phyloP scores from a whole-genome alignment of 2,113 vertebrate species.

The Nematolebias whitei region DNA sequence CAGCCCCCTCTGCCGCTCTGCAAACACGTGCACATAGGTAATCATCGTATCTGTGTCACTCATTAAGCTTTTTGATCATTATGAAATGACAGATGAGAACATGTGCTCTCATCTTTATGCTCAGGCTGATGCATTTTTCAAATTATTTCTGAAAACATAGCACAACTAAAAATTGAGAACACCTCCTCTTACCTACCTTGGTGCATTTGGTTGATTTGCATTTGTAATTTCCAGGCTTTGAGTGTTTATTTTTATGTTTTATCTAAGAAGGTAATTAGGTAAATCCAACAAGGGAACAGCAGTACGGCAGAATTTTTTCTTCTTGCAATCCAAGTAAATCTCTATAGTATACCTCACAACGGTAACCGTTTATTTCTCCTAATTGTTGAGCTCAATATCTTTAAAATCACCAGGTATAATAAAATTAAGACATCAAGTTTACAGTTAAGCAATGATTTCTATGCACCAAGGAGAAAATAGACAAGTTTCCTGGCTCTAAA shows the following conservation, averaged over 20 bases:
- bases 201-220: neutral
- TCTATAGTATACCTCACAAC: no score
- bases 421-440: no score
- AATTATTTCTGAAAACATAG: conserved; percentile 35
- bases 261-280: conserved; percentile 1
- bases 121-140: conserved; percentile 56
- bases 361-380: no score
- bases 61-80: conserved; percentile 73
- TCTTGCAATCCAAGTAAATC: neutral
- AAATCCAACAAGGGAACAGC: neutral
- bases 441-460: no score
- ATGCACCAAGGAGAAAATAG: no score
- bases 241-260: conserved; percentile 3
- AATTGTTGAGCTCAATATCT: no score
- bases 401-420: no score
- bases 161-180: conserved; percentile 16
- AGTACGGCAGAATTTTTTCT: neutral
- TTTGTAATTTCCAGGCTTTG: neutral
- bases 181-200: conserved; percentile 6
- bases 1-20: conserved; percentile 54
- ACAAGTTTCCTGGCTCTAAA: no score
- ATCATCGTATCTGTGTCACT: conserved; percentile 73
- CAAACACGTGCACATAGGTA: conserved; percentile 67
- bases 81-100: conserved; percentile 70
- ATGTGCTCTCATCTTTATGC: conserved; percentile 49